These are phyloP conservation scores for Tragulus kanchil DNA, from an alignment of 2,113 vertebrate species.

Conservation along the genomic window DNA sequence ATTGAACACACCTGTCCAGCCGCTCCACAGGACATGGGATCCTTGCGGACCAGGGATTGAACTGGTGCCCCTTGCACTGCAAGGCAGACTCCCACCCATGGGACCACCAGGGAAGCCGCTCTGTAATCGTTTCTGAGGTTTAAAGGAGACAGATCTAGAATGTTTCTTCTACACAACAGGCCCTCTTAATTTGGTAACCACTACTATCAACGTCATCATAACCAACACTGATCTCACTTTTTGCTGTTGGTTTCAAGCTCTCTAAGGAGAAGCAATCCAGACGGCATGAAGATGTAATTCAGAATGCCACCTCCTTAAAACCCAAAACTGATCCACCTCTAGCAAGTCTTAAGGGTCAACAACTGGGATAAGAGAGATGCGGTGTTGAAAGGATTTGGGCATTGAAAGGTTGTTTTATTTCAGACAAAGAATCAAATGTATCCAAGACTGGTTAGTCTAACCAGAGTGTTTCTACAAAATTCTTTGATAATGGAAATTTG, in stretches of 20 bases:
- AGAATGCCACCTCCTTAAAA: background rate
- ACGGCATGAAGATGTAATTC: conserved; percentile 15
- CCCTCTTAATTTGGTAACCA: background rate
- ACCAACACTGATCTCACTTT: conserved; percentile 35
- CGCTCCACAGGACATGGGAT: too few species aligned
- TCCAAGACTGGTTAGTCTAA: conserved; percentile 11
- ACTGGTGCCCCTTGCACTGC: too few species aligned
- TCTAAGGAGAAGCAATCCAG: background rate
- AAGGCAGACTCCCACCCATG: too few species aligned
- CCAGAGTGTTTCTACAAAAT: conserved; percentile 8
- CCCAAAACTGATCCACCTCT: background rate
- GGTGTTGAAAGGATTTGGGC: conserved; percentile 50
- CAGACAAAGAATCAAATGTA: conserved; percentile 4
- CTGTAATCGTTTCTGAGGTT: background rate
- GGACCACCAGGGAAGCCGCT: too few species aligned
- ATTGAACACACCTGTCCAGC: too few species aligned
- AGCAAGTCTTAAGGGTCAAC: background rate
- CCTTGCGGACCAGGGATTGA: too few species aligned
- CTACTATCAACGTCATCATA: background rate
- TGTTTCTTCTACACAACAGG: background rate
- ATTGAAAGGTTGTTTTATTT: conserved; percentile 42
- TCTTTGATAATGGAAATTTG: conserved; percentile 63
- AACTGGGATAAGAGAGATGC: background rate
- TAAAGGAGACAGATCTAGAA: background rate
- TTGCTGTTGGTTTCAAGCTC: background rate